These are phyloP conservation scores for Nothocercus julius DNA, from an alignment of 2,113 vertebrate species.

Conservation along the genomic window DNA sequence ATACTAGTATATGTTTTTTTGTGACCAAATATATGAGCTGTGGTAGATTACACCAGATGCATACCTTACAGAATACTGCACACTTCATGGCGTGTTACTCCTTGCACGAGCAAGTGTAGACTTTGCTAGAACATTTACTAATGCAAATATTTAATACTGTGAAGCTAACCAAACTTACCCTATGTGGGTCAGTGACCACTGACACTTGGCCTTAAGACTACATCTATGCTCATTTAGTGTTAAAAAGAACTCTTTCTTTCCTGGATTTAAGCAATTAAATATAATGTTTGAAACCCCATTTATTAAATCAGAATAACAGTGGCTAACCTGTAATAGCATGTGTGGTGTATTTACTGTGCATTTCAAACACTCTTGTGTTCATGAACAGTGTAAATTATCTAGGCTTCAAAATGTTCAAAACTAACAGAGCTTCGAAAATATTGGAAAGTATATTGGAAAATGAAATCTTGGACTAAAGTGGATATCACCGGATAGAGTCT, in stretches of 20 bases:
- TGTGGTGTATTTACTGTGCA: background rate
- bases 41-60: rapidly evolving
- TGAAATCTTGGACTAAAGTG: no score
- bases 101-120: background rate
- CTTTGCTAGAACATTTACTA: background rate
- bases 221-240: background rate
- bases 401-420: background rate
- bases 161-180: background rate
- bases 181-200: background rate
- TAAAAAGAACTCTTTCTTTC: background rate
- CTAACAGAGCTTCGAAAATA: background rate
- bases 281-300: background rate
- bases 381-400: background rate
- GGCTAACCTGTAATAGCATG: background rate
- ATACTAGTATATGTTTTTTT: background rate
- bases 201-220: background rate
- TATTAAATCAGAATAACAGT: background rate
- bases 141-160: background rate
- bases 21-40: background rate
- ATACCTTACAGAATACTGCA: background rate
- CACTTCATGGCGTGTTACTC: background rate
- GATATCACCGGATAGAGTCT: no score
- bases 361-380: background rate
- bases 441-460: background rate
- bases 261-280: background rate